Base-by-base conservation (phyloP, 2,888 invertebrate species). In the Mallateleia sp. region DNA sequence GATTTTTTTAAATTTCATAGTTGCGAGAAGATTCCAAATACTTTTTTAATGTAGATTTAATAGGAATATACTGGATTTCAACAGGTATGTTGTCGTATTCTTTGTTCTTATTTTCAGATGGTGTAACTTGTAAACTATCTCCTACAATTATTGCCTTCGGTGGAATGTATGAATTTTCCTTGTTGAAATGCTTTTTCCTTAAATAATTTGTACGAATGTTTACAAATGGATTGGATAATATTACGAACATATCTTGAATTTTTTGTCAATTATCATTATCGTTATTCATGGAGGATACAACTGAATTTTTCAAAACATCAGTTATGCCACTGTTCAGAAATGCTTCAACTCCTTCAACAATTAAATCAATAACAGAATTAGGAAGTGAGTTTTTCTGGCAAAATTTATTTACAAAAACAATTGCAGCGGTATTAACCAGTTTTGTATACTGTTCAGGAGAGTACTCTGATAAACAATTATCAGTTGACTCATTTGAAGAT, bases 21-120 rank as follows among this genome's bases (percentile, higher is more conserved):
- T 52, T 14, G n/a, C 20, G 2, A 18, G 52, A 52, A 20, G n/a
- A 5, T 52, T 52, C 20, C 9, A 52, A 20, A 52, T 18, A 52
- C 22, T n/a, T 52, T 52, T 52, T 52, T 20, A 52, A 20, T 9
- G 52, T 52, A 52, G 2, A n/a, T 52, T n/a, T 52, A 18, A 52
- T 52, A 20, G 52, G 52, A 18, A 52, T 20, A 9, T n/a, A 18
- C 22, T 52, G 20, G 3, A 20, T 20, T 18, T 3, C 3, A 18
- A 20, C 20, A 20, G 52, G 20, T 3, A 52, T 9, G 20, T 52
- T 52, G 8, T 52, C 20, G 20, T 52, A 52, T 52, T 52, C 18
- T 20, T 52, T 52, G 2, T 1, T 5, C 5, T 20, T 20, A 52
- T 20, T 9, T 52, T 52, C 8, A 2, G n/a, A 20, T 52, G 3